Conservation (phyloP, 2,113 vertebrate genomes). For the Syngnathus typhle region DNA sequence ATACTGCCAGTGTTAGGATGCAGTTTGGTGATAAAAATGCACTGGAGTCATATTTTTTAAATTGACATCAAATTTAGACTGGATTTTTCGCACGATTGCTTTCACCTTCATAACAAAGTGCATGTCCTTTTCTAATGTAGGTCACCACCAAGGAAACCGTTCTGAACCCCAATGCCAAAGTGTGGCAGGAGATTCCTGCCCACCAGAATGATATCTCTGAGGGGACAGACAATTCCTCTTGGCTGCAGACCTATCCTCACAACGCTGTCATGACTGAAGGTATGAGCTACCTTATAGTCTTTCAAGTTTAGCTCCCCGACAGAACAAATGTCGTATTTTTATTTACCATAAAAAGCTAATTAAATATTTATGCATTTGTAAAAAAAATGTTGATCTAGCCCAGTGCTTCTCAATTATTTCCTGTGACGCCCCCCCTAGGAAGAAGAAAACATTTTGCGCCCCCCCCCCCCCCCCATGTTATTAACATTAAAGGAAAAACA, state of each 20-base stretch:
- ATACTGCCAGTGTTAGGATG: no score
- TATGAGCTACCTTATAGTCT: constrained; percentile 46
- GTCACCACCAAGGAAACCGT: constrained; percentile 92
- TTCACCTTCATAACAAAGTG: not conserved
- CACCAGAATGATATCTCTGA: constrained; percentile 71
- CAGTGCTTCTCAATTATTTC: no score
- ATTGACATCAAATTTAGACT: no score
- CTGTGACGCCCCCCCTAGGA: no score
- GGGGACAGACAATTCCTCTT: constrained; percentile 75
- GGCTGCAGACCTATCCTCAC: constrained; percentile 69
- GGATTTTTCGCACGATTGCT: no score
- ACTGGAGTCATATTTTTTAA: no score
- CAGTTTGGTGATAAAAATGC: no score
- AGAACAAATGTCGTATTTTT: not conserved
- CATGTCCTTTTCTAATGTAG: constrained; percentile 58
- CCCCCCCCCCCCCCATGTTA: no score
- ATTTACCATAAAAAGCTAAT: not conserved
- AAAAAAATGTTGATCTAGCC: not conserved
- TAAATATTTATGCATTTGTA: not conserved
- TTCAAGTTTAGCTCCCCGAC: not conserved
- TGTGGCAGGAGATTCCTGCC: constrained; percentile 89
- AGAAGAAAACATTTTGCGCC: no score
- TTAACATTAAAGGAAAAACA: no score
- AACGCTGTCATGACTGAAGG: constrained; percentile 70
- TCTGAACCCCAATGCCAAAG: constrained; percentile 96